Evolutionary conservation across 2,888 invertebrate species (phyloP), one percentile per base, ranked within the genome.

Genomic region (Chouioia cunea): DNA sequence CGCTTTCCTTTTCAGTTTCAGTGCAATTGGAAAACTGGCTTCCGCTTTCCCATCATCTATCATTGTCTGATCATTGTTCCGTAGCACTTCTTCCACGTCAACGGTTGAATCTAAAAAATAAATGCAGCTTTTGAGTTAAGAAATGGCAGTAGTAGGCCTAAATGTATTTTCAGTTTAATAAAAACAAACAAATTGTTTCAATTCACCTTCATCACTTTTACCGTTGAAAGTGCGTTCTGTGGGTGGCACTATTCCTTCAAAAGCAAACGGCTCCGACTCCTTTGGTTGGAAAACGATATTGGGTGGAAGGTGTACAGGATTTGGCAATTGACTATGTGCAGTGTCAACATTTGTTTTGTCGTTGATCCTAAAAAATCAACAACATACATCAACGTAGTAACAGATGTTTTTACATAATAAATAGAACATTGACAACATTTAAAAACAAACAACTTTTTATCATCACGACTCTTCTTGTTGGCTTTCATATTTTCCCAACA

Each of bases 401-500:
- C 15, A 57, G 43, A 18, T 14, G 20, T 36, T 2, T 14, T 16
- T 18, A 20, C 36, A 63, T 22, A 27, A 56, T 52, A 46, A 65
- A 64, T 58, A 36, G 23, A 27, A 46, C 12, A 46, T 23, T 2
- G 8, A 47, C 36, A 3, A 10, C 12, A 27, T 36, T 36, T 64
- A 0, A 36, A 12, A 59, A 12, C 27, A 46, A 27, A 23, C 0
- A 15, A 74, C 71, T 70, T 50, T 47, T 68, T 70, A 47, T 74
- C 79, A n/a, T 81, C 81, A 8, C 81, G 78, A 75, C 77, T 79
- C 58, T 77, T 77, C 65, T 80, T 81, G 57, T 73, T 73, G 12
- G 79, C 79, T 62, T 81, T 81, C 81, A 81, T 81, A 66, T 81
- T 81, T 64, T 81, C 81, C 81, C 81, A 81, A 47, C 81, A 81